Conservation (phyloP, 2,797 vertebrate species). For the Fundulus diaphanus region DNA sequence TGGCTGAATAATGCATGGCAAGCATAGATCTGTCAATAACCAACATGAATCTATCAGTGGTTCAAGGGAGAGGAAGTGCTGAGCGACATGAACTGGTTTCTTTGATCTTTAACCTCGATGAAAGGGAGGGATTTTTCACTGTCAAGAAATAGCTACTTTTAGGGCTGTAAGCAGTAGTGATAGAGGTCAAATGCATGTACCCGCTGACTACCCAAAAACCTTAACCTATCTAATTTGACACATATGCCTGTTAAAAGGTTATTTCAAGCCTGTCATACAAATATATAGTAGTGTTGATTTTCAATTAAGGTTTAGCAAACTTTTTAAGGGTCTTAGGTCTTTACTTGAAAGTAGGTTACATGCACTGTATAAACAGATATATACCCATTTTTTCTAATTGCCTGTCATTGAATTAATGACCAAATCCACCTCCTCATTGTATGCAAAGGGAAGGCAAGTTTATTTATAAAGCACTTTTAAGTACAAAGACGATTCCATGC, state of each 20-base stretch:
- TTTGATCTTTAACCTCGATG: slow-evolving; percentile 37
- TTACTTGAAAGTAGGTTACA: neutral
- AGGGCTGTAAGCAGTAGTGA: neutral
- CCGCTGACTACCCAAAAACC: neutral
- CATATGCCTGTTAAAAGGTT: too few species aligned
- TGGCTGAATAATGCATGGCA: slow-evolving; percentile 71
- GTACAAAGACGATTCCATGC: too few species aligned
- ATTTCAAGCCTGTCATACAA: too few species aligned
- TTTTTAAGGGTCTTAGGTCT: neutral
- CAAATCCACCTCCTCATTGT: too few species aligned
- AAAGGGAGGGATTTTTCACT: neutral
- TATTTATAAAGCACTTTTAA: too few species aligned
- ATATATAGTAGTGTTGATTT: neutral
- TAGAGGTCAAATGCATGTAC: neutral
- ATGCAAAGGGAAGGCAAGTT: too few species aligned
- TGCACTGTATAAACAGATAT: neutral
- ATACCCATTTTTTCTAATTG: neutral
- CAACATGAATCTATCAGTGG: slow-evolving; percentile 24
- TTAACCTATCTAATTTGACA: too few species aligned
- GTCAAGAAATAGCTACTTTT: slow-evolving; percentile 5
- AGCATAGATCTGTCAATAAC: slow-evolving; percentile 39
- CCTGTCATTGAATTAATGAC: neutral
- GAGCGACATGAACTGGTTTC: slow-evolving; percentile 5
- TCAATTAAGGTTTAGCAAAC: neutral
- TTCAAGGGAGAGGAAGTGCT: slow-evolving; percentile 34